Base-by-base conservation (phyloP, 2,888 invertebrate species). In the Harpalus rufipes region DNA sequence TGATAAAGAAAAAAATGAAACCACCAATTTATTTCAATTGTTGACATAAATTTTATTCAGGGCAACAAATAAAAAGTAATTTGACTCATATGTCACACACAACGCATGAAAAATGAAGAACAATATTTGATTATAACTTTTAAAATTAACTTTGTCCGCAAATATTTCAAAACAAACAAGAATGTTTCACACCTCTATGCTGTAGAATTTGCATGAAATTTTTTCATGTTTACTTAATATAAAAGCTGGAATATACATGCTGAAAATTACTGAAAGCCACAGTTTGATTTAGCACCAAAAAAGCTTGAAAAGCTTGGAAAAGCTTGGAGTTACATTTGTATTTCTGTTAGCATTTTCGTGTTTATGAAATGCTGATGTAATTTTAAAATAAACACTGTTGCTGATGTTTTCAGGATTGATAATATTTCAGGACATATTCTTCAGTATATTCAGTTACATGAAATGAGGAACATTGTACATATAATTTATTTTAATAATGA, bases 71-170 rank as follows among this genome's bases (percentile, higher is more conserved):
- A 61, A 61, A 61, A 61, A 16, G 4, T 61, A 61, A 61, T 61
- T 14, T 18, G 2, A 61, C 59, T 10, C 18, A 14, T 16, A 14
- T 61, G 59, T 18, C 59, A 16, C 6, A 8, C 18, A 61, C 3
- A 16, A 18, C 14, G 18, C 3, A 18, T 18, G 59, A 61, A 61
- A 14, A 61, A 61, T 61, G 14, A 61, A 61, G 59, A 61, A 61
- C 59, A 61, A 18, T 61, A 61, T 61, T 61, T 61, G 59, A 61
- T 61, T 61, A 61, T 16, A 6, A 61, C 59, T 18, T 18, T 56
- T 56, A n/a, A 56, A 32, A 56, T 56, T 6, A 56, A 56, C 14
- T 56, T 56, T 16, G 14, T 10, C 59, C 14, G 59, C 14, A 61
- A 61, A 61, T 61, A 61, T 61, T 16, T 61, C 16, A 18, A 61